phyloP scores from a whole-genome alignment of 2,113 vertebrate species.

The Patagioenas fasciata region DNA sequence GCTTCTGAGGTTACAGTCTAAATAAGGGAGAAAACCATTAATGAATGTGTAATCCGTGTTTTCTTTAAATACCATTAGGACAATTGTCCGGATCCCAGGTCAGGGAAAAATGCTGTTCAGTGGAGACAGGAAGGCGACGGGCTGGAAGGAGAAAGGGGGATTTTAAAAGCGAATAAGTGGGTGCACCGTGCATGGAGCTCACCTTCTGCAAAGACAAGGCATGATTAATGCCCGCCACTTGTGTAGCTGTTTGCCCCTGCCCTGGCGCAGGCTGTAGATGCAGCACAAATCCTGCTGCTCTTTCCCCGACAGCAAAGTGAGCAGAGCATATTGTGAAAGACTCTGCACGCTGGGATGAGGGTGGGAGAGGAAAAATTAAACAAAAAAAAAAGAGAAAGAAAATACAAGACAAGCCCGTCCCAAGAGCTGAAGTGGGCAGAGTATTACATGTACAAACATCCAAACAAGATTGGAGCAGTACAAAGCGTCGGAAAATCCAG shows the following conservation, averaged over 20 bases:
- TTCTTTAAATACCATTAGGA: slow-evolving; percentile 59
- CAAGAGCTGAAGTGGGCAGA: slow-evolving; percentile 49
- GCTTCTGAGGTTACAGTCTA: background rate
- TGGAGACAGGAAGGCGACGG: slow-evolving; percentile 53
- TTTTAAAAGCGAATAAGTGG: slow-evolving; percentile 42
- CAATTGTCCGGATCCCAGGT: slow-evolving; percentile 22
- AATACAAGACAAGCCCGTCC: background rate
- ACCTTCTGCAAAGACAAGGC: slow-evolving; percentile 41
- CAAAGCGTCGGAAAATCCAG: slow-evolving; percentile 79
- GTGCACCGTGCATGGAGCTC: background rate
- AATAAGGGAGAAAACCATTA: slow-evolving; percentile 22
- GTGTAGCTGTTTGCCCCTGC: background rate
- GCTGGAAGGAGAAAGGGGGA: background rate
- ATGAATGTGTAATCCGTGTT: slow-evolving; percentile 46
- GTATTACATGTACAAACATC: slow-evolving; percentile 57
- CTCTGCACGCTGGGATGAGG: background rate
- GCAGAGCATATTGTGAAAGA: background rate
- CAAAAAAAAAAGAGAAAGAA: background rate
- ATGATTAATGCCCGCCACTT: slow-evolving; percentile 34
- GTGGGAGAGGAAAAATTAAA: background rate
- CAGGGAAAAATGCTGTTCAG: slow-evolving; percentile 17
- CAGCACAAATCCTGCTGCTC: background rate
- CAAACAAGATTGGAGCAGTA: slow-evolving; percentile 64
- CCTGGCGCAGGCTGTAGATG: background rate
- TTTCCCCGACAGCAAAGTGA: background rate